phyloP scores from a whole-genome alignment of 2,888 invertebrate species.

The Mythimna lalbum region DNA sequence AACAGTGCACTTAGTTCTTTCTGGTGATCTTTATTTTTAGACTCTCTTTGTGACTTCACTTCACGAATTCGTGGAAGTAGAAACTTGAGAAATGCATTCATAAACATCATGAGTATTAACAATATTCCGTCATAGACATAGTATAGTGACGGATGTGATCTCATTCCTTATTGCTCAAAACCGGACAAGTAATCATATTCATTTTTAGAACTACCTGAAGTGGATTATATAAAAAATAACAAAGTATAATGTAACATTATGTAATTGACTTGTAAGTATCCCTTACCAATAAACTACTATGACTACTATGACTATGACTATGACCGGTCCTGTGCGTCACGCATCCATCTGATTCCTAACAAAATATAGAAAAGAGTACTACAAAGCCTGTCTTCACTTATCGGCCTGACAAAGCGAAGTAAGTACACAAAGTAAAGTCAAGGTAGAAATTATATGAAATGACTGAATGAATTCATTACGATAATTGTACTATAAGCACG shows the following conservation, averaged over 20 bases:
- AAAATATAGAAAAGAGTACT: neutral
- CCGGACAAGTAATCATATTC: neutral
- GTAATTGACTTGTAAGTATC: no score
- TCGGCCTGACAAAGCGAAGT: no score
- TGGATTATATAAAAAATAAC: no score
- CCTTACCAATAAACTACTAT: no score
- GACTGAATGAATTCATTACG: neutral
- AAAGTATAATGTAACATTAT: no score
- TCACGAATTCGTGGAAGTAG: neutral
- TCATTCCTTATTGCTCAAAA: neutral
- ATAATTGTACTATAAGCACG: conserved; percentile 19
- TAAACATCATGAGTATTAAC: neutral
- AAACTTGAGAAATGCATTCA: neutral
- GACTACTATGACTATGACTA: no score
- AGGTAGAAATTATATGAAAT: neutral
- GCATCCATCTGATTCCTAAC: no score
- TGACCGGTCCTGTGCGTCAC: no score
- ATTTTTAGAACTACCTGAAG: neutral
- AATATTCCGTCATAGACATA: neutral
- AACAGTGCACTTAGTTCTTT: conserved; percentile 25
- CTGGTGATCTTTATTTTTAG: conserved; percentile 5
- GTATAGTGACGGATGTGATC: neutral
- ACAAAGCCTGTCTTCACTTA: neutral
- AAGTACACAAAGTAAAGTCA: neutral
- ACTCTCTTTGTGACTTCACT: neutral